Evolutionary conservation across 2,888 invertebrate genomes (phyloP).

Genomic region (Sinodicranocentrus sp.): DNA sequence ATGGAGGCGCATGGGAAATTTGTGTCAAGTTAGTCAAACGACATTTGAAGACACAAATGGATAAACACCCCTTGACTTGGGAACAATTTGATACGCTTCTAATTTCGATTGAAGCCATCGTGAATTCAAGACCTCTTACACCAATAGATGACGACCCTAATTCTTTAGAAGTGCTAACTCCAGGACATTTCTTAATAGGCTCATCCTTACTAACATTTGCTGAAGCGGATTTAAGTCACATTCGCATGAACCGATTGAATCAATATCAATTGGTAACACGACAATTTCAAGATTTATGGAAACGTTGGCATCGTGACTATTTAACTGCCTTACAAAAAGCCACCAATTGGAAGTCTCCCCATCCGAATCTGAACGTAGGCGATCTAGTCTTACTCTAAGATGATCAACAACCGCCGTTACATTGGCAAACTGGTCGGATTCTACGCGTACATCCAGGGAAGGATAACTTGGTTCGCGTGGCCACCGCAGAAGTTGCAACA

Average conservation of each 20-base stretch:
- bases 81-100: conserved; percentile 73
- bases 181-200: conserved; percentile 77
- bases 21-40: conserved; percentile 69
- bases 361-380: conserved; percentile 36
- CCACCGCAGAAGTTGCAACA: conserved; percentile 38
- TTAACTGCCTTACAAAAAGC: conserved; percentile 34
- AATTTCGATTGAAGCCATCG: conserved; percentile 73
- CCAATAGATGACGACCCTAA: conserved; percentile 74
- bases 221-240: conserved; percentile 28
- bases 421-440: conserved; percentile 58
- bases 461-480: conserved; percentile 52
- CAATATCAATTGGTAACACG: conserved; percentile 47
- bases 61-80: conserved; percentile 59
- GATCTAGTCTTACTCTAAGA: conserved; percentile 60
- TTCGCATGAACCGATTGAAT: conserved; percentile 36
- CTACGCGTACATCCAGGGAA: conserved; percentile 40
- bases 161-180: conserved; percentile 76
- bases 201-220: conserved; percentile 62
- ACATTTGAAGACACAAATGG: conserved; percentile 58
- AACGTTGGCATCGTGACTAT: conserved; percentile 58
- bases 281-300: conserved; percentile 50
- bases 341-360: conserved; percentile 16
- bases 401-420: not conserved
- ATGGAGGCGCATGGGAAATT: conserved; percentile 73
- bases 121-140: conserved; percentile 77